Percentiles rank a stretch among this genome's conserved stretches.
These are phyloP conservation scores for Stegostoma tigrinum DNA, from an alignment of 2,113 vertebrate species.

Conservation along the genomic window DNA sequence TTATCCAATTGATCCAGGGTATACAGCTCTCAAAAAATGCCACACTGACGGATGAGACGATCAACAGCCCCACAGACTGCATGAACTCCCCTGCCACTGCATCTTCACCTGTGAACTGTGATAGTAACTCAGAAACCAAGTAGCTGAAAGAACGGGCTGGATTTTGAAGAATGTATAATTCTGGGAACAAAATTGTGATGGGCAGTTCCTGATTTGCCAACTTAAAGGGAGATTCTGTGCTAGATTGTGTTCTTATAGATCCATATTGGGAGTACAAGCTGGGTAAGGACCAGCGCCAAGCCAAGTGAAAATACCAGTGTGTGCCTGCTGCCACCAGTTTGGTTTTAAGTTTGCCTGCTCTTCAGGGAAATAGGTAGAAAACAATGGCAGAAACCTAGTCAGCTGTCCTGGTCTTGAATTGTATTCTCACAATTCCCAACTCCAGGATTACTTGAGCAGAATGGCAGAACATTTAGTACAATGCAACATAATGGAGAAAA, in stretches of 20 bases:
- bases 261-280: constrained; percentile 88
- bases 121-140: constrained; percentile 76
- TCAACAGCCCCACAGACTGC: constrained; percentile 61
- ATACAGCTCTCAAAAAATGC: constrained; percentile 83
- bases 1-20: constrained; percentile 92
- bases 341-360: constrained; percentile 54
- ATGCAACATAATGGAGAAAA: constrained; percentile 68
- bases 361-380: constrained; percentile 43
- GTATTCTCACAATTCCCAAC: constrained; percentile 54
- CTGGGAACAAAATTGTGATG: constrained; percentile 65
- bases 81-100: constrained; percentile 61
- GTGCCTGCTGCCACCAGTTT: constrained; percentile 88
- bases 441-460: constrained; percentile 63
- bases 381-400: constrained; percentile 55
- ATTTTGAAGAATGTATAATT: constrained; percentile 46
- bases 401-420: constrained; percentile 61
- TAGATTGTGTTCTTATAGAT: constrained; percentile 88
- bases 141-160: constrained; percentile 58
- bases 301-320: constrained; percentile 95
- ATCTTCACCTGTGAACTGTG: constrained; percentile 56
- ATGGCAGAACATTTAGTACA: constrained; percentile 75
- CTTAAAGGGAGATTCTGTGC: constrained; percentile 78
- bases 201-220: constrained; percentile 95
- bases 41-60: constrained; percentile 64
- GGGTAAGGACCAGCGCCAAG: constrained; percentile 79